Percentiles rank a stretch among this genome's conserved stretches.
These are phyloP conservation scores for Morelia viridis DNA, from an alignment of 2,797 vertebrate species.

Conservation along the genomic window DNA sequence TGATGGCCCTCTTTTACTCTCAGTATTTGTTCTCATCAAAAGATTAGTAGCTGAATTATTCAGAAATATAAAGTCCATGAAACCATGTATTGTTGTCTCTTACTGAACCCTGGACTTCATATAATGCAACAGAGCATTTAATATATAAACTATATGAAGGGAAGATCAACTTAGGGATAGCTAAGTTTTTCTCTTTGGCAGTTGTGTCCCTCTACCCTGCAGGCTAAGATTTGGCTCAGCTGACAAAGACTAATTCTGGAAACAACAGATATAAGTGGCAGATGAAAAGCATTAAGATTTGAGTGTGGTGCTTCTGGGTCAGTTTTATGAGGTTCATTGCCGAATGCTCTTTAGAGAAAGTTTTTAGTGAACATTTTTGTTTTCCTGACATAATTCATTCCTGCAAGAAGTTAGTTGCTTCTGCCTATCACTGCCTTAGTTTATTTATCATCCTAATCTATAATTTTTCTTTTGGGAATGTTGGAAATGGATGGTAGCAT, in stretches of 20 bases:
- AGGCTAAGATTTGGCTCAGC: background rate
- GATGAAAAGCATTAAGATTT: background rate
- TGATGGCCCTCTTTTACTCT: background rate
- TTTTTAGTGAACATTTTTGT: background rate
- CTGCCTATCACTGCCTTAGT: rapidly evolving
- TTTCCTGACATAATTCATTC: background rate
- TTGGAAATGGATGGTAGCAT: background rate
- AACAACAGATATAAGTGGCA: background rate
- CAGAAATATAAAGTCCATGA: background rate
- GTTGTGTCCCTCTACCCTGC: background rate
- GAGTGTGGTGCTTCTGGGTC: background rate
- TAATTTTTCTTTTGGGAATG: background rate
- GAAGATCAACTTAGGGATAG: background rate
- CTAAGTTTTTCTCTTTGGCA: conserved; percentile 5
- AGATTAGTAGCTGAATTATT: background rate
- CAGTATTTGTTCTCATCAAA: background rate
- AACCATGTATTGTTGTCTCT: background rate
- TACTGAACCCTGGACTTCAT: background rate
- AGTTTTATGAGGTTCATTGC: background rate
- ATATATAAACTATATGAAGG: background rate
- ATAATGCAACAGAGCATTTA: background rate
- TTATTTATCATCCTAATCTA: background rate
- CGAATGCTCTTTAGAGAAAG: background rate
- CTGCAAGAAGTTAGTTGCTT: background rate
- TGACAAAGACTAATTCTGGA: background rate